Percentiles rank a stretch among this genome's conserved stretches.
phyloP scores from a whole-genome alignment of 2,113 vertebrate genomes.

The Ardeotis arabs region DNA sequence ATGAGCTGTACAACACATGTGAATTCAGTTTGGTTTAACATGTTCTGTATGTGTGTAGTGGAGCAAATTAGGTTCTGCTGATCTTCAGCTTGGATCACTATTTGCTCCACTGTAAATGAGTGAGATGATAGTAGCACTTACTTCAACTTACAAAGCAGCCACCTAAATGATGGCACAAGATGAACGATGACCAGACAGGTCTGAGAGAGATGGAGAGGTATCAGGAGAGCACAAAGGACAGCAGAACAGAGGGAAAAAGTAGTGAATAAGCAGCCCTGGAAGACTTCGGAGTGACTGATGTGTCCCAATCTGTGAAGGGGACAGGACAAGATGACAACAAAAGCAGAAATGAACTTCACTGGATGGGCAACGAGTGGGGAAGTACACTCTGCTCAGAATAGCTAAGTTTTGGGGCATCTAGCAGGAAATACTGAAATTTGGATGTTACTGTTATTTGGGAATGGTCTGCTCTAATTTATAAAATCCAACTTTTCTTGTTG shows the following conservation, averaged over 20 bases:
- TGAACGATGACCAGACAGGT: fast-evolving
- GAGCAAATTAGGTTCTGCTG: neutral
- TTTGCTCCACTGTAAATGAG: neutral
- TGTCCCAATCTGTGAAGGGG: fast-evolving
- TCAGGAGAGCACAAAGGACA: neutral
- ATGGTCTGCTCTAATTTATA: neutral
- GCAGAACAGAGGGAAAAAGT: neutral
- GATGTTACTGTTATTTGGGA: neutral
- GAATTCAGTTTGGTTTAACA: neutral
- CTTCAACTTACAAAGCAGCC: neutral
- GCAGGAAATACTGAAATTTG: neutral
- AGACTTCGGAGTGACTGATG: neutral
- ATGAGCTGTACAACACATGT: neutral
- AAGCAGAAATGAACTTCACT: neutral
- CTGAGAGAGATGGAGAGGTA: neutral
- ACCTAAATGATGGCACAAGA: neutral
- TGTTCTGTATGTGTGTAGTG: neutral
- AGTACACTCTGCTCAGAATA: neutral
- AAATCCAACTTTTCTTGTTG: neutral
- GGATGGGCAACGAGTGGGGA: neutral
- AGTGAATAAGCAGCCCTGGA: neutral
- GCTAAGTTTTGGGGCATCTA: neutral
- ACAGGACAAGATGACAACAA: neutral
- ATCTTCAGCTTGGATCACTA: neutral
- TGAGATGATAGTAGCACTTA: neutral